Percentiles rank a stretch among this genome's conserved stretches.
Evolutionary conservation across 2,113 vertebrate species (phyloP).

Genomic region (Emydura subglobosa): DNA sequence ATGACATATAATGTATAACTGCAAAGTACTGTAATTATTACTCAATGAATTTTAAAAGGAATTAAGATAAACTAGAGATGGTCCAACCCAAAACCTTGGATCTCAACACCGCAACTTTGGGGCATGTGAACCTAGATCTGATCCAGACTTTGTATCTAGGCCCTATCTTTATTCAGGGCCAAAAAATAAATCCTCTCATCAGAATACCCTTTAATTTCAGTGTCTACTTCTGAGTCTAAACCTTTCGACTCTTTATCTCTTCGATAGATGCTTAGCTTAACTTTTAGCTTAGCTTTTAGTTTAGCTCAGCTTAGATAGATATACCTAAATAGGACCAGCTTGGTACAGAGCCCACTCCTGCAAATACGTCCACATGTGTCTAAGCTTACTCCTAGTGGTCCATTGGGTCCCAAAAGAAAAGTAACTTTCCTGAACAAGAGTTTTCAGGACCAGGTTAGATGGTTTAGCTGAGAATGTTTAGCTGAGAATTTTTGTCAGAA

Average conservation of each 20-base stretch:
- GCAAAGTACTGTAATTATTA: background rate
- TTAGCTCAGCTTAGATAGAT: too few species aligned
- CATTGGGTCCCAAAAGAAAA: background rate
- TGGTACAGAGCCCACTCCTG: background rate
- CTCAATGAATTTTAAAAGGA: background rate
- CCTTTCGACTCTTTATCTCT: background rate
- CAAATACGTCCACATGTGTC: background rate
- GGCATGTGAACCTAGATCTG: background rate
- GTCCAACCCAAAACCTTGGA: background rate
- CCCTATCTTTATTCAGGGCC: background rate
- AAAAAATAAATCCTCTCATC: background rate
- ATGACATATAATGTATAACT: background rate
- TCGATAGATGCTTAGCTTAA: too few species aligned
- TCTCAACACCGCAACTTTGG: constrained; percentile 18
- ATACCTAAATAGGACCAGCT: background rate
- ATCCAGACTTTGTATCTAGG: background rate
- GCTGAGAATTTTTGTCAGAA: constrained; percentile 7
- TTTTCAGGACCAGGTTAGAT: background rate
- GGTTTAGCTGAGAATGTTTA: background rate
- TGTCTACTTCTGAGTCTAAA: background rate
- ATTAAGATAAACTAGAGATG: background rate
- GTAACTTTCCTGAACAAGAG: background rate
- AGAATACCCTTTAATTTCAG: background rate
- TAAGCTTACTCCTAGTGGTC: background rate
- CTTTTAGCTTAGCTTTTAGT: too few species aligned